These are phyloP conservation scores for Eolophus roseicapilla DNA, from an alignment of 2,113 vertebrate genomes.

Conservation along the genomic window DNA sequence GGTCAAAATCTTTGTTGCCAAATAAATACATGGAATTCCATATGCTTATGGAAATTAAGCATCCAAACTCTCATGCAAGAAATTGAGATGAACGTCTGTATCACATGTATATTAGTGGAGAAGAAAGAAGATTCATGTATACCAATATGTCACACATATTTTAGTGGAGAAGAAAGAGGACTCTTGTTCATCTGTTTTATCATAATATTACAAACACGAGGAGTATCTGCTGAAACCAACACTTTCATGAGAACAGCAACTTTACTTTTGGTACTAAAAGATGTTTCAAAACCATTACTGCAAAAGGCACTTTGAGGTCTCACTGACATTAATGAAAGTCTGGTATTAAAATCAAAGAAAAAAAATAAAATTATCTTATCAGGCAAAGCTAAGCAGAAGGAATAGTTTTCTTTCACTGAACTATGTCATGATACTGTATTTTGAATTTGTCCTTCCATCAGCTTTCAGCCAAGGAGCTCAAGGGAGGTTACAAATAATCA, in stretches of 20 bases:
- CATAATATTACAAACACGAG: not conserved
- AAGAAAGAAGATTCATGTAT: not conserved
- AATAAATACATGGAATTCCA: not conserved
- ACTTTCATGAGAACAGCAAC: not conserved
- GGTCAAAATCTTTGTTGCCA: not conserved
- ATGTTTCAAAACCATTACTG: not conserved
- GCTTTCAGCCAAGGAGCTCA: not conserved
- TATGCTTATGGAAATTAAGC: not conserved
- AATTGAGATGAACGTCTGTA: not conserved
- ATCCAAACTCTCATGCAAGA: not conserved
- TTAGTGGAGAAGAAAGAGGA: not conserved
- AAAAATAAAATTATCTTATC: not conserved
- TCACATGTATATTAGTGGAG: not conserved
- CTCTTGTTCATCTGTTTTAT: not conserved
- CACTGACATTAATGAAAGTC: not conserved
- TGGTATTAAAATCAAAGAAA: not conserved
- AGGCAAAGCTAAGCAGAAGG: not conserved
- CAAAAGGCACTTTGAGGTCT: not conserved
- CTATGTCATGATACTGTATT: not conserved
- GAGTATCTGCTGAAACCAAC: not conserved
- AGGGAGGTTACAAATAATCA: not conserved
- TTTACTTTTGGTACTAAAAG: not conserved
- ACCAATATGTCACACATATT: not conserved
- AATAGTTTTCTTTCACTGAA: not conserved
- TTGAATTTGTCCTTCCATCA: not conserved